A percentile compares a stretch with the other conserved stretches of the same genome.
Evolutionary conservation across 92 coral and sea anemone species (phyloP).

Genomic region (Parazoanthus darwini): DNA sequence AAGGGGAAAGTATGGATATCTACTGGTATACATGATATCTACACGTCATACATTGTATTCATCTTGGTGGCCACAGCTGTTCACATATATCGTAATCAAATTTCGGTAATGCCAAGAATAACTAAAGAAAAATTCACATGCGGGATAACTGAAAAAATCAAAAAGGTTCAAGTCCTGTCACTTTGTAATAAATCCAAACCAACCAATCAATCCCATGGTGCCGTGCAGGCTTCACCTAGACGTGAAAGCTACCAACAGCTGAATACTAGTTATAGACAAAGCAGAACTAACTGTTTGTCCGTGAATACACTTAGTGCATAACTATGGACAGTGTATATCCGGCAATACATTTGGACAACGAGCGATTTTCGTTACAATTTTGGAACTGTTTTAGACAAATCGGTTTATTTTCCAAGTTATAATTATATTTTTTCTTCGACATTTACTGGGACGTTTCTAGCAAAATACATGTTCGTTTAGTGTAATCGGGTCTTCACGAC

Average conservation of each 20-base stretch:
- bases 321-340: neutral
- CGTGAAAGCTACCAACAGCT: neutral
- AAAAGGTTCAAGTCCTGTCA: neutral
- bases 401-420: neutral
- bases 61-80: neutral
- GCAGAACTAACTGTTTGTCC: neutral
- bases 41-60: neutral
- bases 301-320: neutral
- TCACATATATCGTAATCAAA: neutral
- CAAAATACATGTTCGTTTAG: neutral
- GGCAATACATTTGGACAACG: neutral
- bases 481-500: neutral
- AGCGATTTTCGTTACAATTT: conserved; percentile 15
- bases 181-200: too few relatives aligned
- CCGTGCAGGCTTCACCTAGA: neutral
- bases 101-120: neutral
- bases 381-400: neutral
- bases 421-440: neutral
- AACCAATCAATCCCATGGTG: neutral
- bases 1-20: too few relatives aligned
- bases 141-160: too few relatives aligned
- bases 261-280: neutral
- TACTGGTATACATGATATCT: too few relatives aligned
- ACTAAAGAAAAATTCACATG: neutral
- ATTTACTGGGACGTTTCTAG: neutral